phyloP scores from a whole-genome alignment of 1,140 invertebrate genomes.

The Drosophila grimshawi region DNA sequence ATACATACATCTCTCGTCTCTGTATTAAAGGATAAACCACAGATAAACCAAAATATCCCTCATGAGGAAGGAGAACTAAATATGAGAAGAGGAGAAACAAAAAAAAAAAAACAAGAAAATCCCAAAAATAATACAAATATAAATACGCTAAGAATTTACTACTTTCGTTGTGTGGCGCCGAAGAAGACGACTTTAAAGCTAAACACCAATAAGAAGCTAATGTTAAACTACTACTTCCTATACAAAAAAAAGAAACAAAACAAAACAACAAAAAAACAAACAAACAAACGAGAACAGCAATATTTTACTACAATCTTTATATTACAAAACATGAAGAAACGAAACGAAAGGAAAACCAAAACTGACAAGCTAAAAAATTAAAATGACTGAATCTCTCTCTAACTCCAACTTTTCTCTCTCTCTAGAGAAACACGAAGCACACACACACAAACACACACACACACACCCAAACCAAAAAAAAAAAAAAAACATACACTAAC shows the following conservation, averaged over 20 bases:
- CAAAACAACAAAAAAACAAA: constrained; percentile 7
- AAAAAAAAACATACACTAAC: constrained; percentile 22
- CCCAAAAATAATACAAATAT: constrained; percentile 29
- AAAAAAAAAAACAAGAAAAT: constrained; percentile 25
- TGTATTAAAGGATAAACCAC: constrained; percentile 24
- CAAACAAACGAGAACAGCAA: constrained; percentile 28
- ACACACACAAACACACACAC: constrained; percentile 22
- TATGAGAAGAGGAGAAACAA: background rate
- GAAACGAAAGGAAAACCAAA: constrained; percentile 42
- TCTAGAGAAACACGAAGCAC: constrained; percentile 5
- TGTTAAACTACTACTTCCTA: constrained; percentile 43
- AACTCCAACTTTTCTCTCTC: constrained; percentile 12
- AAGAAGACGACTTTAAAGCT: constrained; percentile 57
- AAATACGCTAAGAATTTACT: constrained; percentile 60
- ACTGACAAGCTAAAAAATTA: constrained; percentile 38
- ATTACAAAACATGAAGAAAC: constrained; percentile 49
- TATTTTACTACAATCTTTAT: constrained; percentile 48
- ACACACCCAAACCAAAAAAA: constrained; percentile 23
- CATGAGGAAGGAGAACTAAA: constrained; percentile 8
- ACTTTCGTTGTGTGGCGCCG: constrained; percentile 76
- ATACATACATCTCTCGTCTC: constrained; percentile 30
- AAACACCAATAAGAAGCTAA: constrained; percentile 44
- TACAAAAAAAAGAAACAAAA: constrained; percentile 23
- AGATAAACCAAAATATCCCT: constrained; percentile 27
- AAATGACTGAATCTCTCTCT: constrained; percentile 73